Base-by-base conservation (phyloP, 1,140 invertebrate species). In the Nephotettix cincticeps region DNA sequence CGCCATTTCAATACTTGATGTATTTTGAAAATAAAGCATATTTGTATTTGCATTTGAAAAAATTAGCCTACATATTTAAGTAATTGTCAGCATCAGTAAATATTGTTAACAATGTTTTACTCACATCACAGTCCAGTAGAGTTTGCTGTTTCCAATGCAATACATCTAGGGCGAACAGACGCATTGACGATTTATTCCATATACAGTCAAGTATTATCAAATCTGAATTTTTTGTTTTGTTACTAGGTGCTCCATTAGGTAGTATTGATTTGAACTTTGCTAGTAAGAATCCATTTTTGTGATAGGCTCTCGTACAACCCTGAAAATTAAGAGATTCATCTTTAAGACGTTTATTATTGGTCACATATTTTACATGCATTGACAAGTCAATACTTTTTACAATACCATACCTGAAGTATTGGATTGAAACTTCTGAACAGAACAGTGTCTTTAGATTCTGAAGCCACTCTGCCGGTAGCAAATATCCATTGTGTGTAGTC, bases 71-170 rank as follows among this genome's bases (percentile, higher is more conserved):
- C n/a, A n/a, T n/a, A n/a, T n/a, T n/a, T n/a, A n/a, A n/a, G n/a
- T n/a, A n/a, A n/a, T n/a, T n/a, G n/a, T n/a, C n/a, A n/a, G n/a
- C n/a, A n/a, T n/a, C n/a, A n/a, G n/a, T n/a, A n/a, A n/a, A n/a
- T n/a, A n/a, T n/a, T n/a, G n/a, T n/a, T n/a, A n/a, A n/a, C n/a
- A n/a, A n/a, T n/a, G n/a, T n/a, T n/a, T n/a, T n/a, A 77, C 78
- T 86, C 85, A 93, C 92, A 79, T 96, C 93, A 83, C 90, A 93
- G 75, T 95, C 87, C 69, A 87, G 83, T 67, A 95, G 84, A 17
- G 88, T 83, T 73, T 90, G 87, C 73, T 86, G 88, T 73, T 90
- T 93, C 93, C 94, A 97, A 47, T 87, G 87, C 45, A 98, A 82
- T 3, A 94, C 82, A 80, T 97, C 95, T 56, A 97, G 79, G 1